Evolutionary conservation across 2,113 vertebrate genomes (phyloP).

Genomic region (Lasiurus borealis): DNA sequence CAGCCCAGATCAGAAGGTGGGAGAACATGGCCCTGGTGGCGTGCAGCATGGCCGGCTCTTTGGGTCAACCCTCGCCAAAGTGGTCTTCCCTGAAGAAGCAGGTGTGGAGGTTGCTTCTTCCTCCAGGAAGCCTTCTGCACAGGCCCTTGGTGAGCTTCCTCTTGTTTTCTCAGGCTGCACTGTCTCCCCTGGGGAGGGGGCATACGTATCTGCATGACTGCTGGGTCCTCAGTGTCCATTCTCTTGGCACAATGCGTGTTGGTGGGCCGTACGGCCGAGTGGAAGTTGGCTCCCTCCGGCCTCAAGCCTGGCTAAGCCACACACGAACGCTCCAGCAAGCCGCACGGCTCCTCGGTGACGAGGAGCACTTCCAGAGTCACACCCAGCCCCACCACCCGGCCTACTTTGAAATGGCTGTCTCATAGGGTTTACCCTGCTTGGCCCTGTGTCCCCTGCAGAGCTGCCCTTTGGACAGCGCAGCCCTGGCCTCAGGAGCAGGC

Average conservation of each 20-base stretch:
- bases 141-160: background rate
- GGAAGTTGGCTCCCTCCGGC: background rate
- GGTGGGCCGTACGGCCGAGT: background rate
- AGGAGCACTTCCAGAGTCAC: background rate
- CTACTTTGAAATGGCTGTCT: background rate
- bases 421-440: background rate
- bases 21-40: background rate
- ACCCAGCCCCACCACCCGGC: background rate
- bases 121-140: background rate
- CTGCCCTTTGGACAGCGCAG: background rate
- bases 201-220: background rate
- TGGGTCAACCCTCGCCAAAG: background rate
- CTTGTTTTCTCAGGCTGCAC: background rate
- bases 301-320: background rate
- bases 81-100: too few species aligned
- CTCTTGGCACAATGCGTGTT: background rate
- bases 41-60: background rate
- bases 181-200: background rate
- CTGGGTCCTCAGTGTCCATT: background rate
- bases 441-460: background rate
- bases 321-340: background rate
- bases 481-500: background rate
- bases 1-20: background rate
- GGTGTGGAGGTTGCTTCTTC: background rate
- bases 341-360: background rate